Conservation (phyloP, 2,888 invertebrate species). For the Scelioninae gen. 1 region DNA sequence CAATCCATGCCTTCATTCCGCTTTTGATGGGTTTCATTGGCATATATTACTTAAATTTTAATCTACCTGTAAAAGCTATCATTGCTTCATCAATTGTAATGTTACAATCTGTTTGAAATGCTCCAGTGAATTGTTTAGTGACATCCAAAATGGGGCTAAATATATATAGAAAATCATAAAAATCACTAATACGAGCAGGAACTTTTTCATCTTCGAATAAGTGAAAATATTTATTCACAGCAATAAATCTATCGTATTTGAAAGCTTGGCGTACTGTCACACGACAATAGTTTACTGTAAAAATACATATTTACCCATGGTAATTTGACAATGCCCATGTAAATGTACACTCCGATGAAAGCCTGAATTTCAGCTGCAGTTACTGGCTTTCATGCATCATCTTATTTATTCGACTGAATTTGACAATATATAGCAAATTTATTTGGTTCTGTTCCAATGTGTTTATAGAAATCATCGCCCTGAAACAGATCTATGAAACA, state of each 20-base stretch:
- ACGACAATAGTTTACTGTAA: not conserved
- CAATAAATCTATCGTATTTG: no score
- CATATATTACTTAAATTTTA: constrained; percentile 56
- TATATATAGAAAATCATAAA: constrained; percentile 1
- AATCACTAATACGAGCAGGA: not conserved
- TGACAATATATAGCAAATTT: no score
- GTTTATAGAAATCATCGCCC: no score
- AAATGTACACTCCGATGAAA: constrained; percentile 1
- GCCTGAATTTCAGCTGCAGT: constrained; percentile 3
- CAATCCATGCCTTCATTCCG: constrained; percentile 50
- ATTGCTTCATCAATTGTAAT: constrained; percentile 48
- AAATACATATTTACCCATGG: constrained; percentile 5
- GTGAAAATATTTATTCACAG: no score
- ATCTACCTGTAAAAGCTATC: constrained; percentile 43
- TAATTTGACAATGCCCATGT: constrained; percentile 17
- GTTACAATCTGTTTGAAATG: constrained; percentile 20
- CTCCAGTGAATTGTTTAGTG: not conserved
- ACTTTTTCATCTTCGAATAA: no score
- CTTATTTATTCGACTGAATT: no score
- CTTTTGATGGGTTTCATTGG: constrained; percentile 52
- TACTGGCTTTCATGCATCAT: not conserved
- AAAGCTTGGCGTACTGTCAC: no score
- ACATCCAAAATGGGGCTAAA: constrained; percentile 22
- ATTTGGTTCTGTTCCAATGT: no score
- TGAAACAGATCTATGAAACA: no score